Percentiles rank a stretch among this genome's conserved stretches.
phyloP scores from a whole-genome alignment of 2,797 vertebrate species.

The Eupleurogrammus muticus region DNA sequence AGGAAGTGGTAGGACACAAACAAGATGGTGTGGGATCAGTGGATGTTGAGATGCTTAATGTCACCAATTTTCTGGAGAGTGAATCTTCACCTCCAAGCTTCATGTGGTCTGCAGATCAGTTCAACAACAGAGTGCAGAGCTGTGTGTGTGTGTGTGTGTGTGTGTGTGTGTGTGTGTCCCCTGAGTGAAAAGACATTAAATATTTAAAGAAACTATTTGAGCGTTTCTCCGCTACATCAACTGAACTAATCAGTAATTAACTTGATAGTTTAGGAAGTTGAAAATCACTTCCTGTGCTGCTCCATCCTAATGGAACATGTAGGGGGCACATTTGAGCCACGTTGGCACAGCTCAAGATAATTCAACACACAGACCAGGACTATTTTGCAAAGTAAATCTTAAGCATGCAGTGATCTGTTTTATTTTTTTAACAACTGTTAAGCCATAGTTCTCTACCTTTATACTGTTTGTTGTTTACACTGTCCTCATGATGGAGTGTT shows the following conservation, averaged over 20 bases:
- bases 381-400: constrained; percentile 49
- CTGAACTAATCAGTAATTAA: neutral
- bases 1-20: too few species aligned
- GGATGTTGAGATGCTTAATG: too few species aligned
- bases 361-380: constrained; percentile 41
- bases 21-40: too few species aligned
- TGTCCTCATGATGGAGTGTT: constrained; percentile 45
- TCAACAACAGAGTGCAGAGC: too few species aligned
- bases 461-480: constrained; percentile 28
- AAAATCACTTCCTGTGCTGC: constrained; percentile 32
- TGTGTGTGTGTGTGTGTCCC: too few species aligned
- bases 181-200: neutral
- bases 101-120: too few species aligned
- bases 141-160: too few species aligned
- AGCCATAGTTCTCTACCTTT: constrained; percentile 45
- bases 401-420: constrained; percentile 37
- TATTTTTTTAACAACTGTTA: constrained; percentile 30
- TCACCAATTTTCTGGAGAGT: too few species aligned
- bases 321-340: constrained; percentile 49
- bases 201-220: neutral
- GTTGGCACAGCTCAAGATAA: constrained; percentile 17
- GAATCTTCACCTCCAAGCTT: too few species aligned
- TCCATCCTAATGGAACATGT: constrained; percentile 19
- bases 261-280: neutral
- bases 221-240: constrained; percentile 6